Conservation (phyloP, 2,113 vertebrate genomes). For the Hydrochoerus hydrochaeris region DNA sequence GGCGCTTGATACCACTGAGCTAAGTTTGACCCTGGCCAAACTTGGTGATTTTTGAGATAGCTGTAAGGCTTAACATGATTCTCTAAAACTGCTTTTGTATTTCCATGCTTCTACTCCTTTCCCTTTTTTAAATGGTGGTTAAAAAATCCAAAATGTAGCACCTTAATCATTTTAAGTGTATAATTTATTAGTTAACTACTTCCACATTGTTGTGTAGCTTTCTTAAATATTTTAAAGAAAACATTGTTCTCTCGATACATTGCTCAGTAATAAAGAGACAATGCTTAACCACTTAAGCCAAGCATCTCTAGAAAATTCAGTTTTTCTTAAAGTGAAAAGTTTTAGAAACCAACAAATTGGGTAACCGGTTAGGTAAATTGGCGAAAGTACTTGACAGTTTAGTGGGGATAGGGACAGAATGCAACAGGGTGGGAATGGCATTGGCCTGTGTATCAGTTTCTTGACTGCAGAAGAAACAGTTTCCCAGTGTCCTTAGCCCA, state of each 20-base stretch:
- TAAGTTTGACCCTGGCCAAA: too few species aligned
- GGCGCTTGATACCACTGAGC: too few species aligned
- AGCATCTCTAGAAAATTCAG: not conserved
- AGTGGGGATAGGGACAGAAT: not conserved
- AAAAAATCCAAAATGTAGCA: conserved; percentile 18
- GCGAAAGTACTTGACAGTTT: not conserved
- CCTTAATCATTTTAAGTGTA: conserved; percentile 28
- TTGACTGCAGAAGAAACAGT: conserved; percentile 44
- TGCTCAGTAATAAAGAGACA: conserved; percentile 16
- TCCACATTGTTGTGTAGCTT: conserved; percentile 11
- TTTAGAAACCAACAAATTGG: not conserved
- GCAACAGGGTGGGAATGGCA: not conserved
- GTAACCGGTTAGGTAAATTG: not conserved
- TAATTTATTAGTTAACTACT: not conserved
- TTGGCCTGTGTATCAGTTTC: not conserved
- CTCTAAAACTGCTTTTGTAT: conserved; percentile 52
- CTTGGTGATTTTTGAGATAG: conserved; percentile 38
- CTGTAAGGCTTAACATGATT: not conserved
- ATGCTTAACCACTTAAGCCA: not conserved
- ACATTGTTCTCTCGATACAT: not conserved
- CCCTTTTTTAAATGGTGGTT: conserved; percentile 19
- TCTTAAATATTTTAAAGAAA: conserved; percentile 30
- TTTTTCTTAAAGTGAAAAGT: conserved; percentile 34
- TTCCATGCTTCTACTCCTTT: not conserved
- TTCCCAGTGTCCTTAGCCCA: not conserved